Evolutionary conservation across 1,140 invertebrate genomes (phyloP), one percentile per base, ranked within the genome.

Genomic region (Chrysopa pallens): DNA sequence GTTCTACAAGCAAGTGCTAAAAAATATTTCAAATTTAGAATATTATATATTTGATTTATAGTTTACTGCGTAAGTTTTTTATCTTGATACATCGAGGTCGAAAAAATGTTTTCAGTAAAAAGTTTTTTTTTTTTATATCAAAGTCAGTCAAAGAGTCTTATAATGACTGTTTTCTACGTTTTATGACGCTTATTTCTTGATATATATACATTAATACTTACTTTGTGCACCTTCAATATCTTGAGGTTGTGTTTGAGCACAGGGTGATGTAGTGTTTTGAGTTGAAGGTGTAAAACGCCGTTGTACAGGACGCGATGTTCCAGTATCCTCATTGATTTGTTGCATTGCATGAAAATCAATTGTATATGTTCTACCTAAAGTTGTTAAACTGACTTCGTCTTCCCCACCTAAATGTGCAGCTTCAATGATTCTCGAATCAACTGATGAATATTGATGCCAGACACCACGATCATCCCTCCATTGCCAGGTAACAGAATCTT

Each of bases 311-410:
- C 91, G 66, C 8, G 90, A 81, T 38, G 89, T 94, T 43, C 92
- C 92, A 6, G 90, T 90, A 61, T 95, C 91, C 66, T 97, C 92
- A 62, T 96, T 96, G 48, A 96, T 92, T 73, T 97, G 92, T 63
- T 95, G 91, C 87, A 96, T 92, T 50, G 87, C 81, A 63, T 90
- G 84, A 53, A 97, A 88, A 68, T 97, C 92, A 47, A 98, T 80
- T 1, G 89, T 91, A 61, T 96, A 96, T 8, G 87, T 91, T 52
- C 87, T 74, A 44, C 89, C 88, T 58, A 91, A 73, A 11, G 88
- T 88, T 29, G 82, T 85, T 38, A 97, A 68, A 56, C 81, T 90
- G 45, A 95, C 84, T 66, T 96, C 92, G 64, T 95, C 90, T 60
- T 95, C 91, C 29, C 86, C 89, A 56, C 84, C 82, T 56, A 86